These are phyloP conservation scores for Colletes gigas DNA, from an alignment of 1,140 invertebrate species.

Conservation along the genomic window DNA sequence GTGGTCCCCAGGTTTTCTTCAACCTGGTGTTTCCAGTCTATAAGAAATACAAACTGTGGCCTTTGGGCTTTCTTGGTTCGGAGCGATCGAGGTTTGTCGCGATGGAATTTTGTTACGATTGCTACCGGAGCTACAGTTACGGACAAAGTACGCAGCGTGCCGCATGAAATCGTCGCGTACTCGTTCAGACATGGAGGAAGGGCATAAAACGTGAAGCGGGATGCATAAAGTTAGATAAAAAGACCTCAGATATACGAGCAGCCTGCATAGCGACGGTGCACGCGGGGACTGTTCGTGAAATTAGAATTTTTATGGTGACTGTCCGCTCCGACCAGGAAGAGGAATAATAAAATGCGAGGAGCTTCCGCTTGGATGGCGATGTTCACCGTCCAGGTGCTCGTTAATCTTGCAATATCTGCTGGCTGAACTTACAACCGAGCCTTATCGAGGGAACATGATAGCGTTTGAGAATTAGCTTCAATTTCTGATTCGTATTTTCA, in stretches of 20 bases:
- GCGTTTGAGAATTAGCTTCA: conserved; percentile 7
- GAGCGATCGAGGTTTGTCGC: too few relatives aligned
- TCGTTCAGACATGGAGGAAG: conserved; percentile 1
- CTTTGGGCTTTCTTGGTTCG: too few relatives aligned
- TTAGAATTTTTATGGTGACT: conserved; percentile 54
- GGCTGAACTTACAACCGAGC: conserved; percentile 34
- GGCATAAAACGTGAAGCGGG: conserved; percentile 28
- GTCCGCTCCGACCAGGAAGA: conserved; percentile 9
- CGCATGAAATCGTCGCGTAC: neutral
- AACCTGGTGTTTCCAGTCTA: too few relatives aligned
- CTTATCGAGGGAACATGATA: neutral
- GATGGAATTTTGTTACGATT: too few relatives aligned
- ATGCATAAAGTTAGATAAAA: conserved; percentile 44
- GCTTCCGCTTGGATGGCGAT: conserved; percentile 33
- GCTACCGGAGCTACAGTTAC: neutral
- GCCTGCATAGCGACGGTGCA: conserved; percentile 15
- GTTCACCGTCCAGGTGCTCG: conserved; percentile 31
- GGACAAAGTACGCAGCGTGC: neutral
- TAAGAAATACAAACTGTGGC: too few relatives aligned
- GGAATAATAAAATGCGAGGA: conserved; percentile 38
- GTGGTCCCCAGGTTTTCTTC: neutral
- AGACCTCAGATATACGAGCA: conserved; percentile 30
- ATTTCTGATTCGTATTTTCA: neutral
- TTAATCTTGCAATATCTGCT: conserved; percentile 49
- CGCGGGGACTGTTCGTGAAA: conserved; percentile 26